Conservation (phyloP, 2,888 invertebrate genomes). For the Hofmannophila pseudospretella region DNA sequence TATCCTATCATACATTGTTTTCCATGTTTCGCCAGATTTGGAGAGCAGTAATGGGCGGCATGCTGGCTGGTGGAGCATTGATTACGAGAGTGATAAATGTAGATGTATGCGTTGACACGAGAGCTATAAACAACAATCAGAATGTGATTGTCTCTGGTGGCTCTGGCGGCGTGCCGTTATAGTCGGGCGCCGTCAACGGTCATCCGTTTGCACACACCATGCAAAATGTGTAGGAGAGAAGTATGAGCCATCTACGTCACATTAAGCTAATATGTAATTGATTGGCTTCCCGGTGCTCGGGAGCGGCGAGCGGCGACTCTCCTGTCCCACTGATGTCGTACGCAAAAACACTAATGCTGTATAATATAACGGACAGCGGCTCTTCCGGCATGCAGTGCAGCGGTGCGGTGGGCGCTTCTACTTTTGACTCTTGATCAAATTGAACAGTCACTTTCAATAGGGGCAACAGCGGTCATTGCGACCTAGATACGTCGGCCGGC, state of each 20-base stretch:
- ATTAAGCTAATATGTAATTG: slow-evolving; percentile 76
- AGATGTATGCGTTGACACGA: slow-evolving; percentile 13
- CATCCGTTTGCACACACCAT: slow-evolving; percentile 43
- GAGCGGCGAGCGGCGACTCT: slow-evolving; percentile 50
- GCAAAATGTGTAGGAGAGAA: slow-evolving; percentile 51
- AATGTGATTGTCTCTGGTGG: slow-evolving; percentile 42
- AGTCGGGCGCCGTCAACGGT: slow-evolving; percentile 35
- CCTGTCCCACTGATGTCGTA: slow-evolving; percentile 65
- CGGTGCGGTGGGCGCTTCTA: slow-evolving; percentile 24
- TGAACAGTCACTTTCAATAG: slow-evolving; percentile 39
- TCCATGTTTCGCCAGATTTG: slow-evolving; percentile 18
- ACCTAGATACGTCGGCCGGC: slow-evolving; percentile 29
- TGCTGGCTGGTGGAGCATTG: slow-evolving; percentile 15
- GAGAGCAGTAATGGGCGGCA: slow-evolving; percentile 17
- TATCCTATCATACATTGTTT: slow-evolving; percentile 13
- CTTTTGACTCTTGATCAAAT: slow-evolving; percentile 42
- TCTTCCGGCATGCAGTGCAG: slow-evolving; percentile 46
- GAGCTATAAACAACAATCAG: slow-evolving; percentile 44
- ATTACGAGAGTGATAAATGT: slow-evolving; percentile 18
- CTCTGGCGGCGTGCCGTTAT: slow-evolving; percentile 42
- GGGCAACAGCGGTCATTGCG: slow-evolving; percentile 29
- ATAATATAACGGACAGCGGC: slow-evolving; percentile 55
- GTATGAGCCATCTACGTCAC: slow-evolving; percentile 57
- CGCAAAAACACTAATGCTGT: slow-evolving; percentile 73
- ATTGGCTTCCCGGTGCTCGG: slow-evolving; percentile 63